Percentiles rank a stretch among this genome's conserved stretches.
Conservation (phyloP, 1,140 invertebrate species). For the Monochamus saltuarius region DNA sequence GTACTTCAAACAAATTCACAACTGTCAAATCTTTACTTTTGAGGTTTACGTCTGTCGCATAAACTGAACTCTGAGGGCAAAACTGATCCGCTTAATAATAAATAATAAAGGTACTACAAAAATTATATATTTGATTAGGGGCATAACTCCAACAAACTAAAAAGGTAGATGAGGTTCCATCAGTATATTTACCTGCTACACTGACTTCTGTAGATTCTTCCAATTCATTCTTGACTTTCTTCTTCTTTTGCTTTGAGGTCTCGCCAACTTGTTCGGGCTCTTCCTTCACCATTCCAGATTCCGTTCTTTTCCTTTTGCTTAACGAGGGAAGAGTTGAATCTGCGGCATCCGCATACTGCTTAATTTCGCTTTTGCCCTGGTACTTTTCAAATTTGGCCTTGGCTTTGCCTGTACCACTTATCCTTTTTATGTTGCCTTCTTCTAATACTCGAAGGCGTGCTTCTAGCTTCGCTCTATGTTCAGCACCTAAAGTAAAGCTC, state of each 20-base stretch:
- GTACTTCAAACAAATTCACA: too few species aligned
- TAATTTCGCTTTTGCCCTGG: constrained; percentile 72
- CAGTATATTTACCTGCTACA: constrained; percentile 11
- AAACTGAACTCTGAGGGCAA: background rate
- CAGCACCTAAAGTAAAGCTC: constrained; percentile 53
- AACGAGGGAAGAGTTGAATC: constrained; percentile 60
- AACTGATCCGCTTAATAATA: background rate
- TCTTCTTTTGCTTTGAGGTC: constrained; percentile 41
- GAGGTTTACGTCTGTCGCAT: too few species aligned
- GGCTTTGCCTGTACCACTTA: constrained; percentile 85
- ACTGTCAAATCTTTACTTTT: too few species aligned
- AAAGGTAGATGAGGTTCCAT: too few species aligned
- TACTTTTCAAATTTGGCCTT: constrained; percentile 91
- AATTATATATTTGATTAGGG: background rate
- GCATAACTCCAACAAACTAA: background rate
- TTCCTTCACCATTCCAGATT: constrained; percentile 42
- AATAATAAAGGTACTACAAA: too few species aligned
- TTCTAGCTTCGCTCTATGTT: constrained; percentile 88
- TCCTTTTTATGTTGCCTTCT: constrained; percentile 77
- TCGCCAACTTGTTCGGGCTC: constrained; percentile 40
- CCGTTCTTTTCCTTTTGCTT: constrained; percentile 55
- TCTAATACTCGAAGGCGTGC: constrained; percentile 74
- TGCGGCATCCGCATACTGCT: constrained; percentile 62
- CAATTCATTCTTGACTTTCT: constrained; percentile 42
- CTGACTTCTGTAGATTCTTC: constrained; percentile 1